phyloP scores from a whole-genome alignment of 2,113 vertebrate species.

The Alces alces region DNA sequence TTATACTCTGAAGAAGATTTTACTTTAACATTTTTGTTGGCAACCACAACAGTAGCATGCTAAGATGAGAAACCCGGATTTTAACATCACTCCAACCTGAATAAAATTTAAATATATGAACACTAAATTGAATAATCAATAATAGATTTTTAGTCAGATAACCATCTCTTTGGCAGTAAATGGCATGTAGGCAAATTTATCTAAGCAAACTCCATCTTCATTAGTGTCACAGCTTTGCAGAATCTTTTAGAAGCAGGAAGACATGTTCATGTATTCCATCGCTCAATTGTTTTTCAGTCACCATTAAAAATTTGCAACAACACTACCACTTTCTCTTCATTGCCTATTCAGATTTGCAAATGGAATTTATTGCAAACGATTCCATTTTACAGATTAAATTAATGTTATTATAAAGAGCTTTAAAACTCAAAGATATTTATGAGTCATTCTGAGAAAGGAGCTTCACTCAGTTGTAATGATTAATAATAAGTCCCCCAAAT shows the following conservation, averaged over 20 bases:
- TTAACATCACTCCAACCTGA: conserved; percentile 77
- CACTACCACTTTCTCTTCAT: conserved; percentile 63
- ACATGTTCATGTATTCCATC: conserved; percentile 55
- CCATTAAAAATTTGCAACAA: conserved; percentile 44
- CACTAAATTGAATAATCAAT: conserved; percentile 74
- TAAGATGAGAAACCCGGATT: conserved; percentile 72
- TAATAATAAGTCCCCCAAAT: conserved; percentile 77
- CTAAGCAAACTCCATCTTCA: conserved; percentile 59
- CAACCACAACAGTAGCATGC: conserved; percentile 64
- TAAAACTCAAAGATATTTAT: conserved; percentile 82
- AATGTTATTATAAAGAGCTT: conserved; percentile 83
- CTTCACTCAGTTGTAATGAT: conserved; percentile 80
- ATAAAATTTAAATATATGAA: conserved; percentile 80
- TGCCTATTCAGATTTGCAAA: conserved; percentile 80
- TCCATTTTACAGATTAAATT: conserved; percentile 83
- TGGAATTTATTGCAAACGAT: conserved; percentile 77
- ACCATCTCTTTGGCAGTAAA: conserved; percentile 68
- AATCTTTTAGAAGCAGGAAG: conserved; percentile 39
- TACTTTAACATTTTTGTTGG: conserved; percentile 77
- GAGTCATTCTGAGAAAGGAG: conserved; percentile 78
- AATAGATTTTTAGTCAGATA: conserved; percentile 70
- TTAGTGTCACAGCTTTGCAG: conserved; percentile 28
- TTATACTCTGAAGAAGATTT: conserved; percentile 76
- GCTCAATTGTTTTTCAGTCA: conserved; percentile 46
- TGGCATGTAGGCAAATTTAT: conserved; percentile 58